phyloP scores from a whole-genome alignment of 92 coral and sea anemone species.

The Parazoanthus swiftii region DNA sequence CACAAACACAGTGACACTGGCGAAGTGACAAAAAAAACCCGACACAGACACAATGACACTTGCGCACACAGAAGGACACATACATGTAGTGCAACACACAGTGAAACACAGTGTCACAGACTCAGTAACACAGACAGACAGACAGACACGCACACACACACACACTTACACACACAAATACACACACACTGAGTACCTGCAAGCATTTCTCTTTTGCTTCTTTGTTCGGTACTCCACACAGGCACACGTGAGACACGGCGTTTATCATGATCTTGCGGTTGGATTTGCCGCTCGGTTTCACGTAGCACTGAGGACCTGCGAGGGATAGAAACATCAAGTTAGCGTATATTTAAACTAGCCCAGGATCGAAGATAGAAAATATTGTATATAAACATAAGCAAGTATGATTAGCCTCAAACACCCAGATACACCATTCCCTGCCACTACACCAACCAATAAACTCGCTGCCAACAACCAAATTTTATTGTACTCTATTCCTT shows the following conservation, averaged over 20 bases:
- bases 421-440: too few relatives aligned
- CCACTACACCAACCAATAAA: too few relatives aligned
- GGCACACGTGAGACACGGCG: constrained; percentile 85
- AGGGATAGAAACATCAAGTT: not conserved
- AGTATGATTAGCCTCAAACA: too few relatives aligned
- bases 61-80: not conserved
- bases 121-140: not conserved
- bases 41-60: not conserved
- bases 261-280: constrained; percentile 87
- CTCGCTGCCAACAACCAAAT: too few relatives aligned
- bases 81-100: not conserved
- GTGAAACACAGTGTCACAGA: not conserved
- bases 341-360: not conserved
- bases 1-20: not conserved
- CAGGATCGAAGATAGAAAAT: too few relatives aligned
- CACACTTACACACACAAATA: not conserved
- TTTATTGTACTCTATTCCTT: too few relatives aligned
- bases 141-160: not conserved
- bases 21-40: not conserved
- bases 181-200: constrained; percentile 61
- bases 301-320: constrained; percentile 90
- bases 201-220: constrained; percentile 90
- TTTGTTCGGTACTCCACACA: constrained; percentile 95
- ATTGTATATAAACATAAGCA: too few relatives aligned
- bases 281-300: constrained; percentile 94